Conservation (phyloP, 2,888 invertebrate genomes). For the Sicus ferrugineus region DNA sequence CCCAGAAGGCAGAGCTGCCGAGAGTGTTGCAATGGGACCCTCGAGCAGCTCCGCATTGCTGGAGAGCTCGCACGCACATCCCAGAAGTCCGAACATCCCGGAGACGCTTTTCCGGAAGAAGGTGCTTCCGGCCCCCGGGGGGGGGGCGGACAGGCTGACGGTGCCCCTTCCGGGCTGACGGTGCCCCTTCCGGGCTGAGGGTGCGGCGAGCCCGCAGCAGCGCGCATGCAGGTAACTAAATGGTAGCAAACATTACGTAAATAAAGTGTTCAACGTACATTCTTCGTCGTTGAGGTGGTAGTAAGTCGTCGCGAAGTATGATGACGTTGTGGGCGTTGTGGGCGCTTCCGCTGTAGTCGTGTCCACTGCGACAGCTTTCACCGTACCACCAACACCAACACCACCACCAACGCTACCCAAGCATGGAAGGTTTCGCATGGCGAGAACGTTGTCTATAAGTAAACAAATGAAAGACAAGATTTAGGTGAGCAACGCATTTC, state of each 20-base stretch:
- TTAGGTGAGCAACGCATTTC: slow-evolving; percentile 28
- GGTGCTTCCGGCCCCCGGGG: no score
- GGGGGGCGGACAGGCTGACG: no score
- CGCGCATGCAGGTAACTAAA: no score
- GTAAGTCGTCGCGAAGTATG: slow-evolving; percentile 63
- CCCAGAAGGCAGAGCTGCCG: no score
- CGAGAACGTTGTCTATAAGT: slow-evolving; percentile 63
- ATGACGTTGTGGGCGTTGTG: slow-evolving; percentile 55
- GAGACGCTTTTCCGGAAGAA: no score
- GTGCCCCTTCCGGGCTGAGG: no score
- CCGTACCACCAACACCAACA: slow-evolving; percentile 42
- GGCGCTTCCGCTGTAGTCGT: slow-evolving; percentile 52
- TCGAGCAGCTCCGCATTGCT: no score
- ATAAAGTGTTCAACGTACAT: slow-evolving; percentile 55
- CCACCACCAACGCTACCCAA: slow-evolving; percentile 51
- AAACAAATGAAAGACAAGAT: slow-evolving; percentile 44
- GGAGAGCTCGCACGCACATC: no score
- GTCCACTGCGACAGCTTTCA: slow-evolving; percentile 52
- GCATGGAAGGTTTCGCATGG: slow-evolving; percentile 63
- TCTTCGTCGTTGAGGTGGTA: slow-evolving; percentile 64
- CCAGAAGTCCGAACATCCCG: no score
- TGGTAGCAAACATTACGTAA: slow-evolving; percentile 13
- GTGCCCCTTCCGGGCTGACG: no score
- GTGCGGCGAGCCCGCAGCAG: no score
- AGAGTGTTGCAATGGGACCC: no score